Evolutionary conservation across 2,888 invertebrate species (phyloP), one percentile per base, ranked within the genome.

Genomic region (Carterocephalus palaemon): DNA sequence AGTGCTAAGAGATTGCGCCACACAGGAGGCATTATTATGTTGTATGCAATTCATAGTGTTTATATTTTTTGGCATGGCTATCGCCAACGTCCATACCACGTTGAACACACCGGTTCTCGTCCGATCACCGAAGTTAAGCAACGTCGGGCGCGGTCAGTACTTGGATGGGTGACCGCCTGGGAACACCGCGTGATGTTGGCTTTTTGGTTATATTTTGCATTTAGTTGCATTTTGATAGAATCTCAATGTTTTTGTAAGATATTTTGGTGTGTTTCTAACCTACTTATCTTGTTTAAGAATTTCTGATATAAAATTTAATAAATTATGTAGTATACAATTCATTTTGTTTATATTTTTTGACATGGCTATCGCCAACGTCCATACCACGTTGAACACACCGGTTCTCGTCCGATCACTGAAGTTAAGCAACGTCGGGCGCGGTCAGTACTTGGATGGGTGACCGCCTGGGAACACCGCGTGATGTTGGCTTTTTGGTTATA

Each of bases 61-160:
- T n/a, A n/a, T n/a, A n/a, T n/a, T n/a, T n/a, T n/a, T n/a, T n/a
- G n/a, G n/a, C n/a, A n/a, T n/a, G n/a, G n/a, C n/a, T n/a, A n/a
- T n/a, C n/a, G 69, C 68, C 71, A 74, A 72, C 70, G 70, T 70
- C 67, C 72, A 75, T 71, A 72, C 70, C 64, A 72, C 62, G 70
- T 70, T 75, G 75, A 77, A 76, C 51, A 71, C 74, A 77, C 76
- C 76, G 76, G 78, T 79, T 79, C 78, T 79, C 77, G 77, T 78
- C 77, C 74, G 77, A 77, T 75, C 78, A 78, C 78, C 76, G 76
- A 78, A 80, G 75, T 77, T 71, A 78, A 76, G 76, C 75, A 75
- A 73, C 75, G 69, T 77, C 70, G 76, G 77, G 77, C 74, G 75
- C 60, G 71, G 70, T 72, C 62, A 77, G 77, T 77, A 77, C 75